phyloP scores from a whole-genome alignment of 2,797 vertebrate species.

The Knipowitschia caucasica region DNA sequence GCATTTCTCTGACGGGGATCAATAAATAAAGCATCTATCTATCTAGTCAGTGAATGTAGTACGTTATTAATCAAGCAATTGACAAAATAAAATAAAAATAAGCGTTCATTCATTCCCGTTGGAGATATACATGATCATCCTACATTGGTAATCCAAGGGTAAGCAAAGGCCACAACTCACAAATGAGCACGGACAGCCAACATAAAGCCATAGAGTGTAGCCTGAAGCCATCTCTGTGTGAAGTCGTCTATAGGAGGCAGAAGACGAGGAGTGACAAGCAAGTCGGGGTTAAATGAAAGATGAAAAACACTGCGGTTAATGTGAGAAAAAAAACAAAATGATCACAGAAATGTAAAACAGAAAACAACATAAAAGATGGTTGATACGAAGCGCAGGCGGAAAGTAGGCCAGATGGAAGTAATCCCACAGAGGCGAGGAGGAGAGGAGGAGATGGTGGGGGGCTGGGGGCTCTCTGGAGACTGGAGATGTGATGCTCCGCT shows the following conservation, averaged over 20 bases:
- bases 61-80: too few species aligned
- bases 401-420: slow-evolving; percentile 79
- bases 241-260: slow-evolving; percentile 25
- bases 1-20: too few species aligned
- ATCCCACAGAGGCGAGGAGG: slow-evolving; percentile 60
- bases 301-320: slow-evolving; percentile 25
- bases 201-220: slow-evolving; percentile 38
- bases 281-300: slow-evolving; percentile 26
- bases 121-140: too few species aligned
- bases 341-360: slow-evolving; percentile 35
- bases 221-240: slow-evolving; percentile 39
- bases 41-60: too few species aligned
- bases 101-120: too few species aligned
- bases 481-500: slow-evolving; percentile 60
- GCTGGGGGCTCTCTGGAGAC: slow-evolving; percentile 49
- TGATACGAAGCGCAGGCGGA: slow-evolving; percentile 57
- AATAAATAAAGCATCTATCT: too few species aligned
- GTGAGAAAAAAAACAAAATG: slow-evolving; percentile 33
- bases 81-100: too few species aligned
- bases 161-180: slow-evolving; percentile 29
- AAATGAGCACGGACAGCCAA: slow-evolving; percentile 54
- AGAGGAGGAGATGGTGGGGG: slow-evolving; percentile 35
- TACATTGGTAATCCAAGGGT: slow-evolving; percentile 32
- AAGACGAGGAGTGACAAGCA: slow-evolving; percentile 12
- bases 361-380: slow-evolving; percentile 57